These are phyloP conservation scores for Hyperopisus bebe DNA, from an alignment of 2,113 vertebrate species.

Conservation along the genomic window DNA sequence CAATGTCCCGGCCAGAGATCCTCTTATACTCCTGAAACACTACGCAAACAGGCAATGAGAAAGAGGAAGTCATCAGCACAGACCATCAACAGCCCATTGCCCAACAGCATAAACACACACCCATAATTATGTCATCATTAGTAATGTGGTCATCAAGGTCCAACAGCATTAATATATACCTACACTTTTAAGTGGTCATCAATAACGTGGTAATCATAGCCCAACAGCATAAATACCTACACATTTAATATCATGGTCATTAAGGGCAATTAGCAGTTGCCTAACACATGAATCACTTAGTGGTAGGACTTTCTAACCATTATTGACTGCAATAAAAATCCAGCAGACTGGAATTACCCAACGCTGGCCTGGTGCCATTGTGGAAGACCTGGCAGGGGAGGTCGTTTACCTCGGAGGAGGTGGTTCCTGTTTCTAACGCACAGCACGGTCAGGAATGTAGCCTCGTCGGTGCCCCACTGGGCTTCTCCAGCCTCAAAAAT, in stretches of 20 bases:
- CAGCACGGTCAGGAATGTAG: conserved; percentile 81
- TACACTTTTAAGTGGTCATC: not conserved
- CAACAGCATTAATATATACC: not conserved
- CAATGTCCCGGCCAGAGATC: conserved; percentile 78
- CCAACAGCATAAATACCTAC: conserved; percentile 1
- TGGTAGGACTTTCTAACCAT: not conserved
- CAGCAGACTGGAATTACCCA: not conserved
- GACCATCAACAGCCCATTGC: not conserved
- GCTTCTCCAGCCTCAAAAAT: conserved; percentile 92
- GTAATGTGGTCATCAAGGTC: not conserved
- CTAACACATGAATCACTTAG: not conserved
- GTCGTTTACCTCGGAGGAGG: conserved; percentile 71
- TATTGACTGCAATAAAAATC: not conserved
- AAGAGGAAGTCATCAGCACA: not conserved
- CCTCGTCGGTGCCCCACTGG: conserved; percentile 89
- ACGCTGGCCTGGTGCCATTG: no score
- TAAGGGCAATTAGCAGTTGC: not conserved
- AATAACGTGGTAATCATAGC: not conserved
- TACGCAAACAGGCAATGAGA: conserved; percentile 36
- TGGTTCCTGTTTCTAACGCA: conserved; percentile 82
- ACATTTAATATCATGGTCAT: not conserved
- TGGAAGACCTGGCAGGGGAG: not conserved
- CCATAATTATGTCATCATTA: not conserved
- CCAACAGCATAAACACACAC: not conserved
- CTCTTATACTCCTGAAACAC: conserved; percentile 85